phyloP scores from a whole-genome alignment of 2,113 vertebrate species.

The Carlito syrichta region DNA sequence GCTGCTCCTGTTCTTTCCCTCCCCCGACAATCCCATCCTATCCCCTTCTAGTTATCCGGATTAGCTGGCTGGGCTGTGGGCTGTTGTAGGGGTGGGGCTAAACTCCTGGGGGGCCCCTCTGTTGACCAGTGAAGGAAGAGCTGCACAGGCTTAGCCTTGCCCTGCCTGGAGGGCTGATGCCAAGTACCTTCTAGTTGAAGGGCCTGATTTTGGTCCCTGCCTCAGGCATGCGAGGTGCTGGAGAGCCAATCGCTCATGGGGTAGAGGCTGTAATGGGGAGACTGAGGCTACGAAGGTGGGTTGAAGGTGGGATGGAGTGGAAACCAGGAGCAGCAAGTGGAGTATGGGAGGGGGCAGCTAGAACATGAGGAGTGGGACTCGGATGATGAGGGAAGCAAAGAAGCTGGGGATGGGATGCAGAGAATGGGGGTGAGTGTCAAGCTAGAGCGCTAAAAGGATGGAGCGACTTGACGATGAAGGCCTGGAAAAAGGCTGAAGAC shows the following conservation, averaged over 20 bases:
- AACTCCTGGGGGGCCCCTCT: not conserved
- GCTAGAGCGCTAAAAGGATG: not conserved
- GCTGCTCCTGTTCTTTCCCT: not conserved
- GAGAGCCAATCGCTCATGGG: not conserved
- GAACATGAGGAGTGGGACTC: not conserved
- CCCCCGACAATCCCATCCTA: not conserved
- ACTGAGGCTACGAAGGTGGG: not conserved
- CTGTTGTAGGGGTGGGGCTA: not conserved
- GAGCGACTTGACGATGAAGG: not conserved
- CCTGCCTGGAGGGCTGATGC: not conserved
- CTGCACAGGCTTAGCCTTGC: not conserved
- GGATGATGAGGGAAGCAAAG: not conserved
- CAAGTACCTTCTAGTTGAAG: not conserved
- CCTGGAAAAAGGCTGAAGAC: not conserved
- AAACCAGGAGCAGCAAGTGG: not conserved
- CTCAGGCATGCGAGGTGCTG: not conserved
- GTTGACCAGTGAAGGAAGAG: not conserved
- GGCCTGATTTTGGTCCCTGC: not conserved
- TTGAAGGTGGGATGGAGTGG: not conserved
- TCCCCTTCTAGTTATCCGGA: slow-evolving; percentile 9
- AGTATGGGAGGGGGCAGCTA: not conserved
- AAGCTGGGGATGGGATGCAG: not conserved
- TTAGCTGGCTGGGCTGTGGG: slow-evolving; percentile 27
- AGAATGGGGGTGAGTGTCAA: not conserved
- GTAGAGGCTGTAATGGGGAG: not conserved